Base-by-base conservation (phyloP, 2,888 invertebrate genomes). In the Stenichneumon culpator region DNA sequence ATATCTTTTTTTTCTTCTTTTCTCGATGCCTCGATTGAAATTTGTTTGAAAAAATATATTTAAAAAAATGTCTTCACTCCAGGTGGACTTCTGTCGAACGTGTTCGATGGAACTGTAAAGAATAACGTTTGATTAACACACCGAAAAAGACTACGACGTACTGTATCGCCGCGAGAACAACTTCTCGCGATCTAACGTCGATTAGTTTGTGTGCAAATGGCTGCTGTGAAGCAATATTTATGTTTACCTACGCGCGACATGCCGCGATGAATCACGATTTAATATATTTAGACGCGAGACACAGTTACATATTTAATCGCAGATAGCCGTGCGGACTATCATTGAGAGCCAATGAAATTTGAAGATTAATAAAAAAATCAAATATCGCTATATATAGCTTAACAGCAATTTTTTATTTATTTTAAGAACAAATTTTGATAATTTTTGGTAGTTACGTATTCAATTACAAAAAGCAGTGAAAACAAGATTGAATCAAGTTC, bases 1-100 rank as follows among this genome's bases (percentile, higher is more conserved):
- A 86, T 86, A 47, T 11, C 7, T 69, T 68, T 28, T 25, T 28
- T 44, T 36, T 14, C 19, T 47, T 11, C 47, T 47, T 60, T 3
- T 16, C 36, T 39, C 16, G 25, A n/a, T 22, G 0, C 54, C n/a
- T n/a, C 6, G 7, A 6, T 63, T 32, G n/a, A 6, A 28, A 4
- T 7, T 60, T 16, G 3, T 16, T 63, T 11, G 25, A 57, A 32
- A 16, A 52, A 52, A 52, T n/a, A 52, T 19, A 54, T 25, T 14
- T 4, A 14, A 28, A 63, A 60, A 14, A 6, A 63, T 14, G 25
- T 63, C 63, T 28, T 63, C 32, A 63, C 63, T 32, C 2, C 16
- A 25, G 28, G 2, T n/a, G 1, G 1, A 16, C 11, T 25, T 57
- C 11, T 3, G 25, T 57, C 25, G 57, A 22, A 25, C 22, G 11